Percentiles rank a stretch among this genome's conserved stretches.
These are phyloP conservation scores for Pteropus rufus DNA, from an alignment of 2,797 vertebrate genomes.

Conservation along the genomic window DNA sequence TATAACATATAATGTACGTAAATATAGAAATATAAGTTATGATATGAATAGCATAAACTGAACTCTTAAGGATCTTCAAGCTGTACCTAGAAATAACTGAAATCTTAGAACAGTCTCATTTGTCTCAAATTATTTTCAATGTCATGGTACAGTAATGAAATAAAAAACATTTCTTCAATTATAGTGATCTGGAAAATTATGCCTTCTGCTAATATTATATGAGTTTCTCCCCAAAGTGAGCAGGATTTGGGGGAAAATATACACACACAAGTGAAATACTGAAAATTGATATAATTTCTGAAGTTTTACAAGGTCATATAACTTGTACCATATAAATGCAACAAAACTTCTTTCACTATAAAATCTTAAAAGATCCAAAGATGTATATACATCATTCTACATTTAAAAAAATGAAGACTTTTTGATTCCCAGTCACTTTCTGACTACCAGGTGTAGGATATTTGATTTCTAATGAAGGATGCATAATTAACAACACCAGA, in stretches of 20 bases:
- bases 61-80: conserved; percentile 41
- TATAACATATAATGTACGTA: background rate
- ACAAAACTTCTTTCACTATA: conserved; percentile 29
- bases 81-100: conserved; percentile 14
- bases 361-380: conserved; percentile 41
- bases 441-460: conserved; percentile 16
- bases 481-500: conserved; percentile 43
- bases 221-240: background rate
- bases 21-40: conserved; percentile 21
- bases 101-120: conserved; percentile 8
- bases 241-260: background rate
- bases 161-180: conserved; percentile 5
- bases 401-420: background rate
- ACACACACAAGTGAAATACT: background rate
- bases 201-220: conserved; percentile 32
- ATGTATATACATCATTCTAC: background rate
- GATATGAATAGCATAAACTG: background rate
- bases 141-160: conserved; percentile 14
- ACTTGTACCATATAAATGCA: background rate
- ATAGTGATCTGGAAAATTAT: background rate
- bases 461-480: conserved; percentile 51
- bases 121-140: conserved; percentile 42
- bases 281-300: conserved; percentile 24
- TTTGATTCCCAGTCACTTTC: conserved; percentile 27
- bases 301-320: conserved; percentile 16